Evolutionary conservation across 2,797 vertebrate species (phyloP).

Genomic region (Perodicticus potto): DNA sequence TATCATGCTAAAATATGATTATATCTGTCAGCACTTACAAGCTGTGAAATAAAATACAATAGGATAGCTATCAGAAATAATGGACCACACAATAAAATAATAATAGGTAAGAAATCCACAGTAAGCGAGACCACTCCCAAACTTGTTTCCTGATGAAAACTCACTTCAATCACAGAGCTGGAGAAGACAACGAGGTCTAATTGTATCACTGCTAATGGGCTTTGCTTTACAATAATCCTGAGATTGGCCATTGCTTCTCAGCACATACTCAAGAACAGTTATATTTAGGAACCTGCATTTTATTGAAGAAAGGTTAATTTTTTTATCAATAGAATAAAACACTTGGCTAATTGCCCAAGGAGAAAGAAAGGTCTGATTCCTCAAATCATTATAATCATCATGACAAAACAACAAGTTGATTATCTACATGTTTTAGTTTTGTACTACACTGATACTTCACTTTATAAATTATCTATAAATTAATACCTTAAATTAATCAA

Average conservation of each 20-base stretch:
- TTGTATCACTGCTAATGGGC: background rate
- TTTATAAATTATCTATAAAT: slow-evolving; percentile 39
- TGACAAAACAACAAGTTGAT: background rate
- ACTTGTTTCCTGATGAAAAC: slow-evolving; percentile 24
- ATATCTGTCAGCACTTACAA: background rate
- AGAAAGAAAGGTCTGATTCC: background rate
- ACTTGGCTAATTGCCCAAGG: slow-evolving; percentile 8
- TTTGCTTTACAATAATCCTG: slow-evolving; percentile 44
- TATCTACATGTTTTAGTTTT: background rate
- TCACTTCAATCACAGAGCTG: slow-evolving; percentile 47
- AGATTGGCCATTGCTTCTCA: background rate
- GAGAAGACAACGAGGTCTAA: slow-evolving; percentile 46
- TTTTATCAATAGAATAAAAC: background rate
- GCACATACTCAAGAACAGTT: background rate
- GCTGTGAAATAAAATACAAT: slow-evolving; percentile 49
- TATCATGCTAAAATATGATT: slow-evolving; percentile 53
- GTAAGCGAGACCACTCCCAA: slow-evolving; percentile 51
- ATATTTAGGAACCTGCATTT: slow-evolving; percentile 11
- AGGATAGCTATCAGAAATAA: slow-evolving; percentile 56
- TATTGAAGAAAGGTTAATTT: background rate
- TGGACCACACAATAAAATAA: slow-evolving; percentile 25
- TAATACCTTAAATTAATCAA: slow-evolving; percentile 33
- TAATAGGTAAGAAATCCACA: slow-evolving; percentile 37
- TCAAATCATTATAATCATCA: background rate
- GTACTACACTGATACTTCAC: background rate